A percentile compares a stretch with the other conserved stretches of the same genome.
phyloP scores from a whole-genome alignment of 92 coral and sea anemone genomes.

The Bergia sp. region DNA sequence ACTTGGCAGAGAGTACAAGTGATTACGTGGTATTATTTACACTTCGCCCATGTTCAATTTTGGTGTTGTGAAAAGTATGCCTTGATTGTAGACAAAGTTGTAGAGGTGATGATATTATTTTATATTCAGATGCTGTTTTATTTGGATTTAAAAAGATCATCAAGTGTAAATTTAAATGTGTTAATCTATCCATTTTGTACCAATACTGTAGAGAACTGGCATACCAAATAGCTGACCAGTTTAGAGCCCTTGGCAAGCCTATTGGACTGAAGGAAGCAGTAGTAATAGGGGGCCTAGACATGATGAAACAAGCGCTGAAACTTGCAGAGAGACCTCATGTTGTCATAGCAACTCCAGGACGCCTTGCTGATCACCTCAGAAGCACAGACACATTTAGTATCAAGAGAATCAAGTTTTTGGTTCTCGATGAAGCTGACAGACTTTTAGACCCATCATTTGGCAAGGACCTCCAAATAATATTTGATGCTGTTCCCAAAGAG shows the following conservation, averaged over 20 bases:
- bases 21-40: too few relatives aligned
- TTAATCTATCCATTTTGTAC: neutral
- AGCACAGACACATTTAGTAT: constrained; percentile 92
- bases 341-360: constrained; percentile 99
- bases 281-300: constrained; percentile 90
- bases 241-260: constrained; percentile 93
- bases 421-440: constrained; percentile 96
- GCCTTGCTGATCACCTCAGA: constrained; percentile 94
- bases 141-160: too few relatives aligned
- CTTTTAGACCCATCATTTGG: constrained; percentile 92
- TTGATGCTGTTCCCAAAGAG: constrained; percentile 80
- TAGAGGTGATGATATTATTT: too few relatives aligned
- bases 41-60: too few relatives aligned
- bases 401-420: constrained; percentile 79
- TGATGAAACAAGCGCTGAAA: constrained; percentile 93
- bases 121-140: too few relatives aligned
- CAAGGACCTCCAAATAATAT: constrained; percentile 85
- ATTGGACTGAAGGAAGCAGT: constrained; percentile 86
- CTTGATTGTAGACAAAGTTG: too few relatives aligned
- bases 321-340: constrained; percentile 93
- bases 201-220: constrained; percentile 80
- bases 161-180: too few relatives aligned
- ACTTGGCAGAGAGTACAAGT: too few relatives aligned
- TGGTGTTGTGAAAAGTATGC: too few relatives aligned
- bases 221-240: constrained; percentile 91